Evolutionary conservation across 53 echinoderm and acorn worm species (phyloP), one percentile per base, ranked within the genome.

Genomic region (Echinometra lucunter): DNA sequence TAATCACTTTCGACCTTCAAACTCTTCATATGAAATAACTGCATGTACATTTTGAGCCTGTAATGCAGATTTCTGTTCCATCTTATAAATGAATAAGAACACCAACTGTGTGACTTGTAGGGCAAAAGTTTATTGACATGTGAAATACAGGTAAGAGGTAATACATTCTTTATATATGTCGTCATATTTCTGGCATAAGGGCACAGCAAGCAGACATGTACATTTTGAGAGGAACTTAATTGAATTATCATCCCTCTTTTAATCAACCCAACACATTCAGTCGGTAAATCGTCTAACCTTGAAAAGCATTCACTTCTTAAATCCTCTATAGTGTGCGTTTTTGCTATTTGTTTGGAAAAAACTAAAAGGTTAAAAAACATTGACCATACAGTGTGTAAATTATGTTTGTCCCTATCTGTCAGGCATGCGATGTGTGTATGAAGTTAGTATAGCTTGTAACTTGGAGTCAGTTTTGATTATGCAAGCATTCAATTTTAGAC

Each of bases 1-100:
- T 89, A 89, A 89, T 89, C 89, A 40, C 58, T 38, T 23, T 89
- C 40, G 60, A 89, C 89, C 85, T 85, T 85, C 85, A 27, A 28
- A 28, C 44, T 53, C 4, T 19, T 44, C 80, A 23, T 30, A 44
- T 25, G n/a, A 37, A 74, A 74, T 74, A 37, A 11, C 74, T 69
- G 30, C 69, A 0, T 69, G 69, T 69, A 69, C 69, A 69, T 11
- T 10, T 32, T 69, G 30, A 28, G 69, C 69, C 42, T 44, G 80
- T 38, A 44, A 85, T 85, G 40, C 13, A 85, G 49, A 49, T 27
- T 49, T 85, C 4, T 83, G 12, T 47, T 47, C 2, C 28, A 85
- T 44, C 69, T 34, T 32, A 69, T 69, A 69, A 34, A 80, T 49
- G 85, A 44, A 81, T 81, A 44, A 18, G 49, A n/a, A 49, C n/a